Percentiles rank a stretch among this genome's conserved stretches.
Evolutionary conservation across 1,140 invertebrate genomes (phyloP).

Genomic region (Drosophila neocordata): DNA sequence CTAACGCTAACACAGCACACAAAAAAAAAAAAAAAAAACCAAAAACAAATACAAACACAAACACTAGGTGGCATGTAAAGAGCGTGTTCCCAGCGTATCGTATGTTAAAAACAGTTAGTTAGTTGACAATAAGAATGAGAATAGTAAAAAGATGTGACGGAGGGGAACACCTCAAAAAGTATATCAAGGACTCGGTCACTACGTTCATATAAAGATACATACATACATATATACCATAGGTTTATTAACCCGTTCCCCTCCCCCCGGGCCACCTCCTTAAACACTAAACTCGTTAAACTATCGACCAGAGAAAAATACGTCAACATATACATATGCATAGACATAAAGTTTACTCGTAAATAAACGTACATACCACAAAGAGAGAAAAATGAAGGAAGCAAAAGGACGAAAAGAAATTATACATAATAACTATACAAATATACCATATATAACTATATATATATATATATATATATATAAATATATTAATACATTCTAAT

Average conservation of each 20-base stretch:
- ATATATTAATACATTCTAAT: conserved; percentile 18
- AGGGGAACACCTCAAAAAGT: conserved; percentile 24
- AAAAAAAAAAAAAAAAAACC: no score
- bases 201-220: not conserved
- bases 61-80: conserved; percentile 1
- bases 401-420: conserved; percentile 10
- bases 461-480: conserved; percentile 38
- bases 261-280: not conserved
- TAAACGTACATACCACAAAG: not conserved
- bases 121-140: conserved; percentile 71
- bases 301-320: conserved; percentile 39
- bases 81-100: conserved; percentile 32
- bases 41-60: not conserved
- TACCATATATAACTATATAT: conserved; percentile 18
- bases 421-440: conserved; percentile 21
- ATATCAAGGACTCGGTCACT: conserved; percentile 7
- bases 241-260: no score
- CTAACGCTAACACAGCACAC: not conserved
- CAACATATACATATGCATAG: conserved; percentile 71
- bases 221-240: not conserved
- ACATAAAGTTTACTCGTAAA: conserved; percentile 50
- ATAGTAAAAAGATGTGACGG: conserved; percentile 12
- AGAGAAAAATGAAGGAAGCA: conserved; percentile 6
- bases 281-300: conserved; percentile 38
- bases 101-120: conserved; percentile 48